Evolutionary conservation across 1,140 invertebrate species (phyloP).

Genomic region (Armadillidium nasatum): DNA sequence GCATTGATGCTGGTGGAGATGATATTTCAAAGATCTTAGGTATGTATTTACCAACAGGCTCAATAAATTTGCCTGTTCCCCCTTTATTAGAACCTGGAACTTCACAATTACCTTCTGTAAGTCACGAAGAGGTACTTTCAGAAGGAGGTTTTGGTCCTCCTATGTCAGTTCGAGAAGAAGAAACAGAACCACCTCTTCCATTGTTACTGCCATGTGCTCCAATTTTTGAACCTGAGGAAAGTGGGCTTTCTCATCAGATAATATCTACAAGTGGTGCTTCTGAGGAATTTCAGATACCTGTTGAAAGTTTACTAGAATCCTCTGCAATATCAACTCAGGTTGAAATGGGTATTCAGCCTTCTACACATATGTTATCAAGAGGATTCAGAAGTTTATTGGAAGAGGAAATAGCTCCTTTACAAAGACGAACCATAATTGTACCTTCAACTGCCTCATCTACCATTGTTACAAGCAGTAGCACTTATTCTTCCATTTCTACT

Average conservation of each 20-base stretch:
- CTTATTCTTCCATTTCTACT: constrained; percentile 25
- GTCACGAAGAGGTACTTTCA: constrained; percentile 25
- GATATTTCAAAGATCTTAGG: constrained; percentile 41
- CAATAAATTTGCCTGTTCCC: constrained; percentile 36
- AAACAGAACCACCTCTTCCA: background rate
- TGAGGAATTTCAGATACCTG: background rate
- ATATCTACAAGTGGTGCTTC: background rate
- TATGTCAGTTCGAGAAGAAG: background rate
- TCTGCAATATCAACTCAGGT: background rate
- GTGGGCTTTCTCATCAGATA: background rate
- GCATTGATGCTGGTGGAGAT: constrained; percentile 37
- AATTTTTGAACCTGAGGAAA: background rate
- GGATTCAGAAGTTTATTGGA: constrained; percentile 23
- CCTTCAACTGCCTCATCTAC: constrained; percentile 24
- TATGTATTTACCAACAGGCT: constrained; percentile 42
- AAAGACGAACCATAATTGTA: no score
- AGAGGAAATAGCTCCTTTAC: no score
- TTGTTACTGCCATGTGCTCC: constrained; percentile 22
- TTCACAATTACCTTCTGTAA: constrained; percentile 22
- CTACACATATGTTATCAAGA: constrained; percentile 20
- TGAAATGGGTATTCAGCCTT: background rate
- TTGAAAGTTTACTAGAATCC: background rate
- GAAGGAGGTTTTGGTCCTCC: constrained; percentile 26
- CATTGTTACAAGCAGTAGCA: constrained; percentile 22
- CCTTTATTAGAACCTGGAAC: constrained; percentile 31